A percentile compares a stretch with the other conserved stretches of the same genome.
Evolutionary conservation across 2,888 invertebrate genomes (phyloP).

Genomic region (Philereme vetulata): DNA sequence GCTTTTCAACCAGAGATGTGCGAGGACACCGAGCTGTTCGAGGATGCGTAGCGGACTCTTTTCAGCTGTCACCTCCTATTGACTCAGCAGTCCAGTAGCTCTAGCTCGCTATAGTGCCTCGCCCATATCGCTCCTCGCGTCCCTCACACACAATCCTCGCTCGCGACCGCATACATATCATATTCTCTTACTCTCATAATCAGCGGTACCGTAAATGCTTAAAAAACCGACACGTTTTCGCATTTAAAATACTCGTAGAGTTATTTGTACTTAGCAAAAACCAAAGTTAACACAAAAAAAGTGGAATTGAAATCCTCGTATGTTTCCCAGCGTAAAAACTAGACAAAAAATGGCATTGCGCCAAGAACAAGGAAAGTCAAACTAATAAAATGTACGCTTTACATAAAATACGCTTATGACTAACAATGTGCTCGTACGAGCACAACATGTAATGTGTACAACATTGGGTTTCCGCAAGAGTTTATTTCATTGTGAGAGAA

Average conservation of each 20-base stretch:
- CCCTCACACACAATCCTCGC: too few relatives aligned
- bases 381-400: slow-evolving; percentile 26
- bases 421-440: slow-evolving; percentile 8
- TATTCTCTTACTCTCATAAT: too few relatives aligned
- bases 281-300: slow-evolving; percentile 1
- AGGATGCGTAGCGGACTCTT: too few relatives aligned
- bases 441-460: slow-evolving; percentile 1
- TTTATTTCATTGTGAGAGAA: neutral
- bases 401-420: slow-evolving; percentile 23
- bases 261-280: neutral
- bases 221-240: too few relatives aligned
- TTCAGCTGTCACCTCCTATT: too few relatives aligned
- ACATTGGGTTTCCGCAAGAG: neutral
- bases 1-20: too few relatives aligned
- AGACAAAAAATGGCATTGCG: slow-evolving; percentile 18
- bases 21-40: too few relatives aligned
- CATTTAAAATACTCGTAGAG: neutral
- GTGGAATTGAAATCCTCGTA: slow-evolving; percentile 13
- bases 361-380: slow-evolving; percentile 15
- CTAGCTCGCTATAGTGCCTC: too few relatives aligned
- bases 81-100: too few relatives aligned
- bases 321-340: slow-evolving; percentile 15
- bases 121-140: too few relatives aligned
- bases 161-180: too few relatives aligned
- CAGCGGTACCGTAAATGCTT: too few relatives aligned